These are phyloP conservation scores for Gonioctena quinquepunctata DNA, from an alignment of 1,140 invertebrate species.

Conservation along the genomic window DNA sequence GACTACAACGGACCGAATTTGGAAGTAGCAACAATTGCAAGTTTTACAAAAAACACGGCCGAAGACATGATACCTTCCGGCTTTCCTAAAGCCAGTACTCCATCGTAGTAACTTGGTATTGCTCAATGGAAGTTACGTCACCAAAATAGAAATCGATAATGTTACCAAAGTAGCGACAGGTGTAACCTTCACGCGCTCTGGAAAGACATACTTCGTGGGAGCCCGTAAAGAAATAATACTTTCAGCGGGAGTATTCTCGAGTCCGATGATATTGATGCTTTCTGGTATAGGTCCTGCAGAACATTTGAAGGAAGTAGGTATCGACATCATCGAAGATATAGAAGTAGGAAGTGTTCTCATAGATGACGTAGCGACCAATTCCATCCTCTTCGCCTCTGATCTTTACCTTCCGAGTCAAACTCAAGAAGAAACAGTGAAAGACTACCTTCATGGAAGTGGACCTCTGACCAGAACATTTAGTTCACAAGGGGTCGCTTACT, in stretches of 20 bases:
- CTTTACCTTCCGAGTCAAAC: conserved; percentile 49
- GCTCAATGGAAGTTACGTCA: conserved; percentile 55
- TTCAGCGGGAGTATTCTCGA: conserved; percentile 56
- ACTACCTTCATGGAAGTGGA: conserved; percentile 20
- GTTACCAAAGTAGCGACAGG: conserved; percentile 63
- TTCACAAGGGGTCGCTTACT: conserved; percentile 24
- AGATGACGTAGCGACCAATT: conserved; percentile 59
- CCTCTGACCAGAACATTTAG: conserved; percentile 28
- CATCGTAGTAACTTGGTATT: conserved; percentile 61
- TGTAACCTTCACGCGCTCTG: conserved; percentile 60
- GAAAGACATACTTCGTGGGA: conserved; percentile 48
- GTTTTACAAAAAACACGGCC: conserved; percentile 58
- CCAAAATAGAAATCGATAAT: conserved; percentile 60
- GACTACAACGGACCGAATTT: conserved; percentile 57
- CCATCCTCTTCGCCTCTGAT: conserved; percentile 59
- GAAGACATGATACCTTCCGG: conserved; percentile 62
- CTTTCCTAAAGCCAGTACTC: conserved; percentile 59
- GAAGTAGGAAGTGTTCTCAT: conserved; percentile 80
- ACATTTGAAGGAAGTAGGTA: conserved; percentile 55
- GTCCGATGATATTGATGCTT: conserved; percentile 62
- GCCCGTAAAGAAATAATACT: conserved; percentile 65
- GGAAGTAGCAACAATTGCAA: conserved; percentile 55
- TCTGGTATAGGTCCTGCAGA: conserved; percentile 62
- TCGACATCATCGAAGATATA: conserved; percentile 57
- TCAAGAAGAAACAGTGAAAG: neutral